Evolutionary conservation across 1,140 invertebrate genomes (phyloP), one percentile per base, ranked within the genome.

Genomic region (Leptopilina boulardi): DNA sequence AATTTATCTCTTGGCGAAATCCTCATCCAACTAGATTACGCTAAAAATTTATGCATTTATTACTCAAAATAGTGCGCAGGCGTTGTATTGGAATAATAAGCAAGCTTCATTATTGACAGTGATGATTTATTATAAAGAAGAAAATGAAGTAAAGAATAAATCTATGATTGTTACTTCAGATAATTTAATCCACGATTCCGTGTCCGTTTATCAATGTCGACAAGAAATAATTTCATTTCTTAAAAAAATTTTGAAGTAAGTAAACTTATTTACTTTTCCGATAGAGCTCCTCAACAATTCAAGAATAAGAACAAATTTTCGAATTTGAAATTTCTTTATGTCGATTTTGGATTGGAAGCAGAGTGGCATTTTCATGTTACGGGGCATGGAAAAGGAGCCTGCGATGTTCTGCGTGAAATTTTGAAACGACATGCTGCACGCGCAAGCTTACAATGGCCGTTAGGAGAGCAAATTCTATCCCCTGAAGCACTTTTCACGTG

Each of bases 281-380:
- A 3, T 9, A 9, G 34, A 38, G 34, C 34, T 4, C 34, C 34
- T 38, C 34, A 38, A 38, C 34, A 38, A 38, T 38, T 38, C 9
- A 38, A 38, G 9, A 38, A 38, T 38, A 38, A 38, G 34, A 38
- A 38, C 34, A 38, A 9, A 3, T 38, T 38, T 38, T 19, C 11
- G 59, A 66, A 76, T 47, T 13, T 71, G 3, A 26, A 9, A 3
- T 23, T 26, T 47, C 38, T 26, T 19, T 6, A 42, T 3, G 59
- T 44, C 71, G 74, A 76, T 76, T 76, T 76, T 26, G 59, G 18
- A 44, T 9, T 76, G 9, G 0, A 9, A 3, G 74, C 38, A 2
- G 30, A 56, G 34, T 76, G 59, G 74, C 34, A 38, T 38, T 38
- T 38, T 38, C 34, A 38, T 38, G 34, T 38, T 4, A 38, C 34